Evolutionary conservation across 2,113 vertebrate species (phyloP), one percentile per base, ranked within the genome.

Genomic region (Ailuropoda melanoleuca): DNA sequence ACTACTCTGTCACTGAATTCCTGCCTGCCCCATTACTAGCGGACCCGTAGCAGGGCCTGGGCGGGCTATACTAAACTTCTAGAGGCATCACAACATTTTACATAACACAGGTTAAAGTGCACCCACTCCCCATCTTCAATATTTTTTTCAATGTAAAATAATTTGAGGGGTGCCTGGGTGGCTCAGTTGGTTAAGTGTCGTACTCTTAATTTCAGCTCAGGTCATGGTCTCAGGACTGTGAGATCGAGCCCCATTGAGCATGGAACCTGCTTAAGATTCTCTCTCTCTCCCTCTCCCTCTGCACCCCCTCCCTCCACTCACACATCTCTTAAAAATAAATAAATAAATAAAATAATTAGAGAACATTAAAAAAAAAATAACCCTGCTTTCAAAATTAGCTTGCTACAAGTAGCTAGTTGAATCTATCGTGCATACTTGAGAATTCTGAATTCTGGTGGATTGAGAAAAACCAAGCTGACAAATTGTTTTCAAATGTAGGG

Each of bases 101-200:
- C 2, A 4, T n/a, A 13, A 29, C 46, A 29, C 18, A 11, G 2
- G 2, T 64, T 18, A 17, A 95, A 88, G 64, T 14, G 21, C 17
- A 55, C 43, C 31, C 39, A n/a, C 31, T 29, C 84, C 48, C 19
- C 21, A 60, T 46, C 58, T 64, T 77, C 64, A 94, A 29, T 8
- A 10, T 24, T 31, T 77, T 48, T 93, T 72, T 46, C 1, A 87
- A 87, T 55, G 19, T 58, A 92, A 74, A 93, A 78, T 58, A 95
- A 74, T 56, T 84, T 50, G 78, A 64, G 43, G 64, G 62, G 31
- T 8, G 8, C 14, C 17, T 66, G 64, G 64, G 64, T 66, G 31
- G 64, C 18, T 68, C 64, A 10, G 64, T 68, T 2, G 8, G 8
- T 68, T 68, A 19, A n/a, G 34, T 19, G 18, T 37, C n/a, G 3